Percentiles rank a stretch among this genome's conserved stretches.
Evolutionary conservation across 92 coral and sea anemone species (phyloP).

Genomic region (Palythoa caribaeorum): DNA sequence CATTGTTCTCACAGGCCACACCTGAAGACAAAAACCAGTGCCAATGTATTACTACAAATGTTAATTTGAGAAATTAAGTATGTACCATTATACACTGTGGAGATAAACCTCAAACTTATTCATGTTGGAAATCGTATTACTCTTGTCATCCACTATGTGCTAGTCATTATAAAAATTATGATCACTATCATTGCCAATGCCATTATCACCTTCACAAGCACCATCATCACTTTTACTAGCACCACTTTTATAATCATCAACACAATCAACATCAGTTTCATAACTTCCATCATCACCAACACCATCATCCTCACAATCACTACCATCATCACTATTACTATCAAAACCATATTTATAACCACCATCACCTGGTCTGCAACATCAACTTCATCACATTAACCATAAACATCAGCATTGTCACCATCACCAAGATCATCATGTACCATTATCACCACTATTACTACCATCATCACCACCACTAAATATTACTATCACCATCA

Average conservation of each 20-base stretch:
- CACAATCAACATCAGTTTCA: no score
- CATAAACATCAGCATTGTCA: no score
- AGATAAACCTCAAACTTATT: background rate
- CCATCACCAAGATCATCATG: no score
- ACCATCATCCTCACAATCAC: background rate
- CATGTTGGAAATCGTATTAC: background rate
- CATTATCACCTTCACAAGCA: background rate
- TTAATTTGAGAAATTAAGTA: background rate
- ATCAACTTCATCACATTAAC: no score
- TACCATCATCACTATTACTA: no score
- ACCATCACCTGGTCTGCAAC: background rate
- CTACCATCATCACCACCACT: no score
- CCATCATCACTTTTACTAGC: background rate
- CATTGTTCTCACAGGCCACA: constrained; percentile 99
- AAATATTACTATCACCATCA: no score
- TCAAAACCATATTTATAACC: background rate
- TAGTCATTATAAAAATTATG: background rate
- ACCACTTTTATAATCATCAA: no score
- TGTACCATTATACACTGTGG: background rate
- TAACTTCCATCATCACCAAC: background rate
- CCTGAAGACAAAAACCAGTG: constrained; percentile 54
- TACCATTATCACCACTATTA: no score
- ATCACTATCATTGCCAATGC: background rate
- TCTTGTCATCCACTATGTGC: background rate
- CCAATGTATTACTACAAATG: background rate